phyloP scores from a whole-genome alignment of 2,888 invertebrate genomes.

The Amaurobius ferox region DNA sequence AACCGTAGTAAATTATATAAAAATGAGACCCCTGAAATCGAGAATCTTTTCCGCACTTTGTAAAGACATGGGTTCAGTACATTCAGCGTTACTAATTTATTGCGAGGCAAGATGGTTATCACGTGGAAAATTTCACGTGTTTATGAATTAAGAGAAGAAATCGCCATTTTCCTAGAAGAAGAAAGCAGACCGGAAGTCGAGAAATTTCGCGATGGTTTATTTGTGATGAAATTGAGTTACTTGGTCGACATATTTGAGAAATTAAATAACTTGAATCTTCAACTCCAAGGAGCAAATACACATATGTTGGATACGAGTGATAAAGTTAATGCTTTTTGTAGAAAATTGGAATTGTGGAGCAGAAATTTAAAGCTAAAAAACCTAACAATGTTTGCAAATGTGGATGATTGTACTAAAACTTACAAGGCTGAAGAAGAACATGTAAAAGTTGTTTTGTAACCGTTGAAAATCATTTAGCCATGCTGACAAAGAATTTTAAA shows the following conservation, averaged over 20 bases:
- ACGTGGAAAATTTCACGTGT: too few relatives aligned
- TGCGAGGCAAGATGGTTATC: too few relatives aligned
- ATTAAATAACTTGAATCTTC: conserved; percentile 15
- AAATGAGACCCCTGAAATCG: too few relatives aligned
- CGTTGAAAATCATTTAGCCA: too few relatives aligned
- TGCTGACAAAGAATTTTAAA: too few relatives aligned
- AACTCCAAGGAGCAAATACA: conserved; percentile 18
- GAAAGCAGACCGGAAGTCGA: conserved; percentile 45
- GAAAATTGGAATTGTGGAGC: conserved; percentile 53
- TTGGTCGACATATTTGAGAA: conserved; percentile 57
- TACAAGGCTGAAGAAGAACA: conserved; percentile 12
- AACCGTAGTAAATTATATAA: too few relatives aligned
- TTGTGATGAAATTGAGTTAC: conserved; percentile 54
- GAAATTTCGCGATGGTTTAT: conserved; percentile 57
- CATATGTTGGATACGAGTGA: conserved; percentile 3
- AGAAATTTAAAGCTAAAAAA: conserved; percentile 48
- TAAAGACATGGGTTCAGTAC: too few relatives aligned
- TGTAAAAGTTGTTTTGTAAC: conserved; percentile 21
- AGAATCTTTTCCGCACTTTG: too few relatives aligned
- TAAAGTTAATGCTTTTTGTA: conserved; percentile 47
- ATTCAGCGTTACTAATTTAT: too few relatives aligned
- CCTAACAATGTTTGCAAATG: conserved; percentile 43
- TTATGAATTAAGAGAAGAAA: conserved; percentile 19
- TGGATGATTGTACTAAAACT: conserved; percentile 22
- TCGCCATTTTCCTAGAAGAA: conserved; percentile 38